Conservation (phyloP, 2,888 invertebrate genomes). For the Polyommatus icarus region DNA sequence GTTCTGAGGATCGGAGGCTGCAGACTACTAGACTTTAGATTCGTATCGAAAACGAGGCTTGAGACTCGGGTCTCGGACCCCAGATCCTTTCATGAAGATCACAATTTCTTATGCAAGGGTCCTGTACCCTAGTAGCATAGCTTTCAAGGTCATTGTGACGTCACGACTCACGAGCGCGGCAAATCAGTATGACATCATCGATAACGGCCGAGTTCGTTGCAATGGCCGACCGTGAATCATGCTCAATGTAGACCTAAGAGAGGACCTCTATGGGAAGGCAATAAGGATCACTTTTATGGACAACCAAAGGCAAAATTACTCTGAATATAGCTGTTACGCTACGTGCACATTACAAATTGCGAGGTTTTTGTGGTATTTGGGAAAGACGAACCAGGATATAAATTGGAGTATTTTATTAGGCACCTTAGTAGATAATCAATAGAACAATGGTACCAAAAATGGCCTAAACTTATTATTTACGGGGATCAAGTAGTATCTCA, state of each 20-base stretch:
- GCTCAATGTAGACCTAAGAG: not conserved
- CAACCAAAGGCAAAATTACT: not conserved
- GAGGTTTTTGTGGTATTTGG: not conserved
- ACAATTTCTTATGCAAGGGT: not conserved
- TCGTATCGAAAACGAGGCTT: no score
- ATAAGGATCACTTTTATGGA: not conserved
- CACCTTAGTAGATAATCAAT: not conserved
- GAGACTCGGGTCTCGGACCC: no score
- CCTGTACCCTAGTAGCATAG: not conserved
- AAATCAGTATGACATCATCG: constrained; percentile 9
- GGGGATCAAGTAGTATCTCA: no score
- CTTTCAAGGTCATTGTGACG: not conserved
- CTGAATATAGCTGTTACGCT: not conserved
- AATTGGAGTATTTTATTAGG: not conserved
- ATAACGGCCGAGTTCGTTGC: constrained; percentile 25
- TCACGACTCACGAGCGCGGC: not conserved
- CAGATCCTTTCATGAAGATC: not conserved
- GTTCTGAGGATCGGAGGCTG: no score
- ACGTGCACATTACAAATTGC: not conserved
- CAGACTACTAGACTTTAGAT: no score
- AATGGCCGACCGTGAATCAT: constrained; percentile 15
- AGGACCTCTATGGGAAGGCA: not conserved
- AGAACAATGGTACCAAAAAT: no score
- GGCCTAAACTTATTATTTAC: not conserved
- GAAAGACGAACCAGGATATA: constrained; percentile 1